A percentile compares a stretch with the other conserved stretches of the same genome.
These are phyloP conservation scores for Pangasius djambal DNA, from an alignment of 2,797 vertebrate genomes.

Conservation along the genomic window DNA sequence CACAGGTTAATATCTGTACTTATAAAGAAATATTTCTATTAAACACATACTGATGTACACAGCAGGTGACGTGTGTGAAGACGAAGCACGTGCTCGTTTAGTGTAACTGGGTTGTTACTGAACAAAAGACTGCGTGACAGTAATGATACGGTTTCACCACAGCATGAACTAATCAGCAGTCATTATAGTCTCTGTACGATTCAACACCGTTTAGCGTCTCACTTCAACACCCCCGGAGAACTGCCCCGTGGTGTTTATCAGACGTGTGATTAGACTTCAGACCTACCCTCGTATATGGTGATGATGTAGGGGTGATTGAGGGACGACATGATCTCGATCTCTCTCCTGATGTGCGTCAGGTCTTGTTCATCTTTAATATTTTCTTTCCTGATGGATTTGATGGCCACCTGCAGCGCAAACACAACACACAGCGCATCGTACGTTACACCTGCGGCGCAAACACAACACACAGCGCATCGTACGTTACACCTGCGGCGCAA, in stretches of 20 bases:
- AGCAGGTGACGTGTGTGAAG: no score
- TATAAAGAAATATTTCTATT: background rate
- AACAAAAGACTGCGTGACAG: constrained; percentile 69
- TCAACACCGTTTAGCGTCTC: background rate
- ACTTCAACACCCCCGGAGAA: background rate
- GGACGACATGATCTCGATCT: constrained; percentile 98
- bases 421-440: background rate
- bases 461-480: background rate
- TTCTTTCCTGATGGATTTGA: constrained; percentile 96
- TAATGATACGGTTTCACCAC: background rate
- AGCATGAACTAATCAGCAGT: background rate
- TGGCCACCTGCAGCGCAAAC: constrained; percentile 83
- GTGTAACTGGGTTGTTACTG: constrained; percentile 19
- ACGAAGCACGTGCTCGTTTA: background rate
- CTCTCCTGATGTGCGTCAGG: constrained; percentile 90
- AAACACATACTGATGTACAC: background rate
- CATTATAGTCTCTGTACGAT: background rate
- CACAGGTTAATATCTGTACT: background rate
- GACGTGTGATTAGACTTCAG: background rate
- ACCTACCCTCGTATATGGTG: constrained; percentile 91
- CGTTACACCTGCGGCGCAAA: background rate
- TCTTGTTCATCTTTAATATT: constrained; percentile 96
- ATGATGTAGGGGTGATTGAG: constrained; percentile 96
- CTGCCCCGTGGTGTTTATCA: background rate
- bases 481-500: constrained; percentile 74